Percentiles rank a stretch among this genome's conserved stretches.
These are phyloP conservation scores for Cheiracanthium punctorium DNA, from an alignment of 2,888 invertebrate genomes.

Conservation along the genomic window DNA sequence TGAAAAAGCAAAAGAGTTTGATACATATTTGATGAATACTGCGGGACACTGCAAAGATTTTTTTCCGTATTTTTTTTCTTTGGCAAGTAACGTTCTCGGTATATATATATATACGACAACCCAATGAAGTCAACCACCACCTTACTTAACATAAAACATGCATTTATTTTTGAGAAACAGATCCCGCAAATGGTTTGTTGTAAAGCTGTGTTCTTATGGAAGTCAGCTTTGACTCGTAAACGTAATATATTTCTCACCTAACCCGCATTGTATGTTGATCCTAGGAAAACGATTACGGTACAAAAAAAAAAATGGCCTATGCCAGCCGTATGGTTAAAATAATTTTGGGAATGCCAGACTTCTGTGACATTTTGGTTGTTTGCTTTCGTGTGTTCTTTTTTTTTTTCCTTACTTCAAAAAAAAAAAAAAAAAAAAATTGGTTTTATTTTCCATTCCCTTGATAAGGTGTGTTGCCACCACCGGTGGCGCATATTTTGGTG, in stretches of 20 bases:
- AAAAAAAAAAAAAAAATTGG: background rate
- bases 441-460: conserved; percentile 5
- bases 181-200: conserved; percentile 20
- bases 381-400: too few relatives aligned
- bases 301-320: conserved; percentile 46
- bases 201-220: conserved; percentile 46
- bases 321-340: conserved; percentile 40
- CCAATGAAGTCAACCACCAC: conserved; percentile 46
- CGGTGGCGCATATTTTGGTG: conserved; percentile 41
- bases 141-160: conserved; percentile 66
- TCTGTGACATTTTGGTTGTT: too few relatives aligned
- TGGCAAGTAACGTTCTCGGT: conserved; percentile 4
- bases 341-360: conserved; percentile 36
- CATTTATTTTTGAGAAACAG: conserved; percentile 58
- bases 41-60: background rate
- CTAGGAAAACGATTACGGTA: conserved; percentile 35
- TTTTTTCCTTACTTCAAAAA: too few relatives aligned
- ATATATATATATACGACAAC: conserved; percentile 39
- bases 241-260: conserved; percentile 48
- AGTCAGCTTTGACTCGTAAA: conserved; percentile 37
- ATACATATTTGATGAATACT: conserved; percentile 67
- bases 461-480: background rate
- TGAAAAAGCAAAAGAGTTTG: conserved; percentile 46
- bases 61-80: conserved; percentile 5
- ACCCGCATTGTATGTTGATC: conserved; percentile 36